Base-by-base conservation (phyloP, 2,888 invertebrate genomes). In the Caenorhabditis japonica region DNA sequence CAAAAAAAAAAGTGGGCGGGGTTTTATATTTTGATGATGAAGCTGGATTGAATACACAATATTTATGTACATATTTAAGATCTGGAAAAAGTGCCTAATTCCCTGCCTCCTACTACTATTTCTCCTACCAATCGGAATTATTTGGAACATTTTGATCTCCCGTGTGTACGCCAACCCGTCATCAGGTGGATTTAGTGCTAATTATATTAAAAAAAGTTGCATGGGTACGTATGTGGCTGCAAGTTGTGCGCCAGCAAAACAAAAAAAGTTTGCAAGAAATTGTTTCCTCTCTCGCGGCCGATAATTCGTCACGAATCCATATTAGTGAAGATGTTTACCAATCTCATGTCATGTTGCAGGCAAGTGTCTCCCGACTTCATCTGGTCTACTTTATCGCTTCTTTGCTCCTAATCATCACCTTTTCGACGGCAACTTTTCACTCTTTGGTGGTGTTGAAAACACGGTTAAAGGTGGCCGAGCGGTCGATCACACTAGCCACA, bases 71-170 rank as follows among this genome's bases (percentile, higher is more conserved):
- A 5, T 21, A 39, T 61, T 38, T 15, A 12, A 62, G 62, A 15
- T 46, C 4, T 62, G 62, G 62, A 53, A 53, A 23, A 25, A 10
- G 33, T 39, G 46, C 13, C 27, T 21, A 12, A 23, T 3, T 0
- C 53, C 53, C 3, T 25, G n/a, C 23, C 25, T 62, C 4, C 1
- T 55, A 10, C 2, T 46, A 7, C 19, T 62, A 21, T 55, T 62
- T 17, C 13, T 62, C 12, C 13, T 62, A 17, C 62, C 62, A 5
- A 1, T 53, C 21, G 62, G 62, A 4, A 13, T 62, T 8, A 53
- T 62, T 21, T 62, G 62, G 62, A 62, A 62, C 27, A 41, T 62
- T 12, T 12, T 62, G 4, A 47, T 62, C 1, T 62, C 62, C 4
- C 15, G 62, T 36, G 62, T 62, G 0, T 62, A 62, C 38, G 21